Percentiles rank a stretch among this genome's conserved stretches.
Evolutionary conservation across 2,113 vertebrate genomes (phyloP).

Genomic region (Upupa epops): DNA sequence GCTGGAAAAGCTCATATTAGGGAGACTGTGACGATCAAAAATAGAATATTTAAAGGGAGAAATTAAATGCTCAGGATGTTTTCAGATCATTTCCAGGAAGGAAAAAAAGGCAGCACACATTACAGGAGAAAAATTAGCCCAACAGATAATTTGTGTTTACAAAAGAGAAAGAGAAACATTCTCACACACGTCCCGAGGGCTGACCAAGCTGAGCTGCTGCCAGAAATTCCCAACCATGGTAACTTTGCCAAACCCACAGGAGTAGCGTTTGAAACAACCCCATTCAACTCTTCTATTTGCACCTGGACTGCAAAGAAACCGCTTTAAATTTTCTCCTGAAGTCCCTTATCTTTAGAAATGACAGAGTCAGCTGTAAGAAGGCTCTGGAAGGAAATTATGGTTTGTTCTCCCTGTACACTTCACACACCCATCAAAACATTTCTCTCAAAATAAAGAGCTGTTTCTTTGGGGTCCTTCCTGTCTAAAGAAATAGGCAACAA

Average conservation of each 20-base stretch:
- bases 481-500: not conserved
- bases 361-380: not conserved
- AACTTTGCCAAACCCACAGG: not conserved
- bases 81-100: slow-evolving; percentile 16
- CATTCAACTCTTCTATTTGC: slow-evolving; percentile 24
- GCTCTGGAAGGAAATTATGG: not conserved
- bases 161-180: not conserved
- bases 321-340: not conserved
- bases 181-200: not conserved
- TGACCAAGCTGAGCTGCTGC: not conserved
- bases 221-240: not conserved
- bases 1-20: not conserved
- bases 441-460: not conserved
- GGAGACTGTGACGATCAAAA: not conserved
- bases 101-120: slow-evolving; percentile 1
- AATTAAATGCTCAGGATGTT: not conserved
- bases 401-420: not conserved
- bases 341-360: not conserved
- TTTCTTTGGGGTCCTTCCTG: not conserved
- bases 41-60: not conserved
- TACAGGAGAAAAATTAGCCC: slow-evolving; percentile 2
- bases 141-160: slow-evolving; percentile 32
- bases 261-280: slow-evolving; percentile 15
- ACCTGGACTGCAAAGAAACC: not conserved
- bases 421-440: not conserved